Evolutionary conservation across 2,797 vertebrate genomes (phyloP), one percentile per base, ranked within the genome.

Genomic region (Lepilemur septentrionalis): DNA sequence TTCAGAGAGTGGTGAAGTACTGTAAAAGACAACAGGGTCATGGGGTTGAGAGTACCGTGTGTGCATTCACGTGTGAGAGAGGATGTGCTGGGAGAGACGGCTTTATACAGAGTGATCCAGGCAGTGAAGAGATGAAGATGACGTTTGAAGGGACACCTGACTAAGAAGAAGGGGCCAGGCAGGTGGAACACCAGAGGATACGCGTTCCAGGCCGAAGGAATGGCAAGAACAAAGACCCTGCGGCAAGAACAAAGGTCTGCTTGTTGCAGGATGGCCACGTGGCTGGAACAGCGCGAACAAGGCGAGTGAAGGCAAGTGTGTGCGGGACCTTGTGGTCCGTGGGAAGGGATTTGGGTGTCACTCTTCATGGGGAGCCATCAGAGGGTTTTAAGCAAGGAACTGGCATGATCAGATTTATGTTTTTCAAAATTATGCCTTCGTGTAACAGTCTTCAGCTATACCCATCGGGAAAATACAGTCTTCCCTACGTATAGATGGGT

Each of bases 61-160:
- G 2, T 65, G 30, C 10, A 0, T 4, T 17, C 63, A 65, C 0
- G 23, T 32, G n/a, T 55, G 38, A 12, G 7, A 12, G 7, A 9
- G n/a, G 14, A 1, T 10, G 13, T 23, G 0, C 20, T 50, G 79
- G 9, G 46, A 59, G 61, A 38, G 72, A 18, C 1, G 28, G 50
- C 50, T 82, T 20, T 73, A 32, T 12, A 9, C 5, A 55, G 55
- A 13, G 12, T 23, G 67, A 63, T 79, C 38, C 13, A 43, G 23
- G 23, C 28, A 18, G 30, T 25, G 65, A 46, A 83, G 50, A 38
- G 38, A 38, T 38, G 38, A 38, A 73, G 48, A 52, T 1, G 35
- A 32, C 5, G 12, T 89, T 81, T 70, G 52, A 70, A 76, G 65
- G 25, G 67, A 65, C 15, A 81, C 55, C 57, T 20, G 30, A 35